Conservation (phyloP, 2,888 invertebrate genomes). For the Brenthis hecate region DNA sequence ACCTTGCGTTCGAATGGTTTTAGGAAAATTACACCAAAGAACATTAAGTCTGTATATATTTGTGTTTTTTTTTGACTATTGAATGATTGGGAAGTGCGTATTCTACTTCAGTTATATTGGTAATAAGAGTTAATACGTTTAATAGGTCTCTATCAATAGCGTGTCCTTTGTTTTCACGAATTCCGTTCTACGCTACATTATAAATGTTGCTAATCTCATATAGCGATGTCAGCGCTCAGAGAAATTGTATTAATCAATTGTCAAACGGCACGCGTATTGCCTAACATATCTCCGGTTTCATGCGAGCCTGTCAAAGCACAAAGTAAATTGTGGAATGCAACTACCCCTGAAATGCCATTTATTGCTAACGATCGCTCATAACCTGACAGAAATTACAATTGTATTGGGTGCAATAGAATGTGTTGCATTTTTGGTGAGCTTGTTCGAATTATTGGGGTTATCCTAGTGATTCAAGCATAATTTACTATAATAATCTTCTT, state of each 20-base stretch:
- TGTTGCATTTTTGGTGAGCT: slow-evolving; percentile 19
- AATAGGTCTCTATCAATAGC: slow-evolving; percentile 4
- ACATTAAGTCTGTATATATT: background rate
- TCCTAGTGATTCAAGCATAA: background rate
- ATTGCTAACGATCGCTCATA: slow-evolving; percentile 36
- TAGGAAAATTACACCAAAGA: slow-evolving; percentile 13
- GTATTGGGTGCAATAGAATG: slow-evolving; percentile 28
- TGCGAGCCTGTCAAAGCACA: slow-evolving; percentile 50
- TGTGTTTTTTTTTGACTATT: background rate
- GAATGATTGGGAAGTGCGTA: background rate
- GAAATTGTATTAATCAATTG: slow-evolving; percentile 80
- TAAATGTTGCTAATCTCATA: slow-evolving; percentile 45
- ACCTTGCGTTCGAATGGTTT: slow-evolving; percentile 16
- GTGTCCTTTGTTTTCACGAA: slow-evolving; percentile 6
- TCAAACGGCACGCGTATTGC: slow-evolving; percentile 61
- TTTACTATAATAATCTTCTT: background rate
- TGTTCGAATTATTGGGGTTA: background rate
- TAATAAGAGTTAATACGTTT: background rate
- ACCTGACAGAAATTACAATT: slow-evolving; percentile 38
- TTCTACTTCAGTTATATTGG: background rate
- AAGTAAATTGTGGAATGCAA: slow-evolving; percentile 51
- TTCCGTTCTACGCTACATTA: slow-evolving; percentile 6
- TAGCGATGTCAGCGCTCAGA: slow-evolving; percentile 57
- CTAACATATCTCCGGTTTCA: slow-evolving; percentile 55
- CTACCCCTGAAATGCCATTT: slow-evolving; percentile 32